Percentiles rank a stretch among this genome's conserved stretches.
Evolutionary conservation across 2,888 invertebrate species (phyloP).

Genomic region (Elaeidobius kamerunicus): DNA sequence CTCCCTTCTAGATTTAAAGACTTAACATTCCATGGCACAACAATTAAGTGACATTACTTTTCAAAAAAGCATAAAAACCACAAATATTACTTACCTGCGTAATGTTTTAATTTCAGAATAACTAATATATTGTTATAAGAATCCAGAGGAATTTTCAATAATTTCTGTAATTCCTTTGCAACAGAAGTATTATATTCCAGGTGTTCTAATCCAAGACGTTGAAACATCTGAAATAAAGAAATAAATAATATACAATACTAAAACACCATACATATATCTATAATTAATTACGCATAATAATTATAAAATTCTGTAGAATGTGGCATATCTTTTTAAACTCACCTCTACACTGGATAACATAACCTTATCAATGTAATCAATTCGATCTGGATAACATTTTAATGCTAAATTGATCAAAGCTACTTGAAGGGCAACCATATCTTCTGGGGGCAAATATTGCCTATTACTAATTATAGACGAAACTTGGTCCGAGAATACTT

Average conservation of each 20-base stretch:
- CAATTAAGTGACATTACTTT: too few relatives aligned
- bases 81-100: slow-evolving; percentile 60
- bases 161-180: slow-evolving; percentile 88
- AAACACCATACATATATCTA: background rate
- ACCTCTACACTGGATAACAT: slow-evolving; percentile 78
- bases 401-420: slow-evolving; percentile 92
- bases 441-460: slow-evolving; percentile 92
- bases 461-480: slow-evolving; percentile 91
- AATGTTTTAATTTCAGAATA: slow-evolving; percentile 83
- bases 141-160: slow-evolving; percentile 92
- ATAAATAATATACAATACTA: background rate
- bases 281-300: too few relatives aligned
- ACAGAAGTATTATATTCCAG: slow-evolving; percentile 78
- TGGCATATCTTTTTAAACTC: slow-evolving; percentile 20
- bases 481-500: slow-evolving; percentile 97
- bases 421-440: slow-evolving; percentile 93
- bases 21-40: too few relatives aligned
- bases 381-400: slow-evolving; percentile 92
- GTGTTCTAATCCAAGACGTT: slow-evolving; percentile 79
- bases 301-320: background rate
- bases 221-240: slow-evolving; percentile 58
- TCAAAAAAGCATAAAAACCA: too few relatives aligned
- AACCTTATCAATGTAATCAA: slow-evolving; percentile 94
- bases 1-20: too few relatives aligned
- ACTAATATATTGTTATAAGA: slow-evolving; percentile 90